A percentile compares a stretch with the other conserved stretches of the same genome.
Evolutionary conservation across 2,113 vertebrate species (phyloP).

Genomic region (Patagioenas fasciata): DNA sequence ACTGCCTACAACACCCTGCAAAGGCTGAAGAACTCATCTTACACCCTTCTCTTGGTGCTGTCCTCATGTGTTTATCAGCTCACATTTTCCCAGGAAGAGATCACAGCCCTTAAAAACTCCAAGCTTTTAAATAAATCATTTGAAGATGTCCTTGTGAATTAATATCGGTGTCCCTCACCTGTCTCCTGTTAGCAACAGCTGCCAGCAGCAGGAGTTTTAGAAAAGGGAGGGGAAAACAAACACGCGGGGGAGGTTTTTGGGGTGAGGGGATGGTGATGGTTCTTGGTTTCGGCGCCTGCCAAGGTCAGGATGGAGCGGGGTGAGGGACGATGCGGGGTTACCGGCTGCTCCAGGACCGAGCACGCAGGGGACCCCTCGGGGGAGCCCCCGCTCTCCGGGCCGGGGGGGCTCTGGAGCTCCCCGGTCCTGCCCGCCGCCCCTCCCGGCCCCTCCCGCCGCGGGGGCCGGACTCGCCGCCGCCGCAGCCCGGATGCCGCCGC

Average conservation of each 20-base stretch:
- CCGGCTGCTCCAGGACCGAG: too few relatives aligned
- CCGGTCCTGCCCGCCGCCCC: not conserved
- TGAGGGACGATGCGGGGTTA: too few relatives aligned
- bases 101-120: not conserved
- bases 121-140: fast-evolving
- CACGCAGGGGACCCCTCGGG: too few relatives aligned
- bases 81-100: fast-evolving
- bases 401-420: too few relatives aligned
- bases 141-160: not conserved
- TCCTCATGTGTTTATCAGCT: not conserved
- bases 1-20: not conserved
- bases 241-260: not conserved
- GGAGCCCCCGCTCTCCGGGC: too few relatives aligned
- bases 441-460: not conserved
- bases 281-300: too few relatives aligned
- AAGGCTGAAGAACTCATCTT: not conserved
- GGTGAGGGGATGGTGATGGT: too few relatives aligned
- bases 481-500: constrained; percentile 2
- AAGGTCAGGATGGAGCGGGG: too few relatives aligned
- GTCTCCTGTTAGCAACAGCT: not conserved
- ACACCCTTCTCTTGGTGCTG: fast-evolving
- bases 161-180: not conserved
- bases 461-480: not conserved
- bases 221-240: not conserved
- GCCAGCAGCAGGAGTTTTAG: not conserved